These are phyloP conservation scores for Coenobita brevimanus DNA, from an alignment of 1,140 invertebrate species.

Conservation along the genomic window DNA sequence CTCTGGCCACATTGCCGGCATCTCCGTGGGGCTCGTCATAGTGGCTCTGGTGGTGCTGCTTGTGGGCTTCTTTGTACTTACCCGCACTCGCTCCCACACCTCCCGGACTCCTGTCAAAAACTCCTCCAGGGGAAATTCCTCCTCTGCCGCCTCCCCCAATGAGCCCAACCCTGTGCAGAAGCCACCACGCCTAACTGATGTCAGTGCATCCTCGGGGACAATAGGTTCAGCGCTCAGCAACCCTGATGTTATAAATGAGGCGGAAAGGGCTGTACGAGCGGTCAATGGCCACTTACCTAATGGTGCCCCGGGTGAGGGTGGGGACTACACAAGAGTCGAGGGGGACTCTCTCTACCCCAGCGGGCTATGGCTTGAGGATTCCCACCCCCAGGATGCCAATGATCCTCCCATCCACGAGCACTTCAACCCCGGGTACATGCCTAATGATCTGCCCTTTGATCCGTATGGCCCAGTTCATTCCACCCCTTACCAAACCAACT, in stretches of 20 bases:
- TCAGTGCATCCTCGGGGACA: slow-evolving; percentile 70
- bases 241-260: slow-evolving; percentile 88
- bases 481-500: slow-evolving; percentile 48
- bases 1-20: slow-evolving; percentile 67
- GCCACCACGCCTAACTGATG: slow-evolving; percentile 80
- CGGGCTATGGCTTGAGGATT: slow-evolving; percentile 78
- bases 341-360: slow-evolving; percentile 82
- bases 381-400: slow-evolving; percentile 70
- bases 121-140: slow-evolving; percentile 49
- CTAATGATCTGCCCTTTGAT: slow-evolving; percentile 49
- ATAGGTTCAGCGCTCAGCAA: slow-evolving; percentile 79
- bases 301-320: slow-evolving; percentile 70
- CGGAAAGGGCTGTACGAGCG: slow-evolving; percentile 78
- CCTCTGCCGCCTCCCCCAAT: slow-evolving; percentile 43
- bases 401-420: slow-evolving; percentile 61
- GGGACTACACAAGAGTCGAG: slow-evolving; percentile 80
- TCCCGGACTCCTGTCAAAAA: slow-evolving; percentile 64
- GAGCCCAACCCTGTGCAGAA: slow-evolving; percentile 80
- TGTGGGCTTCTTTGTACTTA: slow-evolving; percentile 57
- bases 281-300: slow-evolving; percentile 56
- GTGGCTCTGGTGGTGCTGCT: slow-evolving; percentile 54
- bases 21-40: slow-evolving; percentile 64
- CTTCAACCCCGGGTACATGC: slow-evolving; percentile 67
- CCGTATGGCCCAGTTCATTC: slow-evolving; percentile 64
- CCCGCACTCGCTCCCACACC: slow-evolving; percentile 45